phyloP scores from a whole-genome alignment of 1,140 invertebrate genomes.

The Pseudomyrmex dendroicus region DNA sequence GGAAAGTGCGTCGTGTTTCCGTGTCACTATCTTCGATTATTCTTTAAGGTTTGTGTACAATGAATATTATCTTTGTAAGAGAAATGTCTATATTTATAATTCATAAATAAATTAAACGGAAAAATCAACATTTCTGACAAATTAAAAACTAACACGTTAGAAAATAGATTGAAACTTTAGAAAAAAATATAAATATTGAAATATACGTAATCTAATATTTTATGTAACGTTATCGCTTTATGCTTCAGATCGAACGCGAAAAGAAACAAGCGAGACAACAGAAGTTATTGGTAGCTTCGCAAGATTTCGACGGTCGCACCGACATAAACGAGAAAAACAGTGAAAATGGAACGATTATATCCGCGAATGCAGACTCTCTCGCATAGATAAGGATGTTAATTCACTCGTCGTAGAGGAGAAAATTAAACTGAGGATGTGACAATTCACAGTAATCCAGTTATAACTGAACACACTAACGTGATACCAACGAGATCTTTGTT shows the following conservation, averaged over 20 bases:
- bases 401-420: background rate
- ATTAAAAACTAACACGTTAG: no score
- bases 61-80: background rate
- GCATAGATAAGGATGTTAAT: constrained; percentile 34
- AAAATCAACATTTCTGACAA: no score
- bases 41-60: constrained; percentile 87
- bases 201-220: constrained; percentile 9
- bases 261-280: constrained; percentile 82
- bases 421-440: no score
- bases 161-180: background rate
- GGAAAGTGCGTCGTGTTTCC: constrained; percentile 93
- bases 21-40: constrained; percentile 91
- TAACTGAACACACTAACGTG: no score
- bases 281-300: constrained; percentile 76
- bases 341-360: constrained; percentile 78
- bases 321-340: constrained; percentile 78
- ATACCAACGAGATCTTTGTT: no score
- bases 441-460: no score
- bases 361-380: constrained; percentile 77
- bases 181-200: background rate
- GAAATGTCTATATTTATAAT: background rate
- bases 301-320: constrained; percentile 70
- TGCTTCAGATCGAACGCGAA: constrained; percentile 81
- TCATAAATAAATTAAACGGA: no score
- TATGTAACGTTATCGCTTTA: background rate